Base-by-base conservation (phyloP, 2,888 invertebrate species). In the Mesoligia furuncula region DNA sequence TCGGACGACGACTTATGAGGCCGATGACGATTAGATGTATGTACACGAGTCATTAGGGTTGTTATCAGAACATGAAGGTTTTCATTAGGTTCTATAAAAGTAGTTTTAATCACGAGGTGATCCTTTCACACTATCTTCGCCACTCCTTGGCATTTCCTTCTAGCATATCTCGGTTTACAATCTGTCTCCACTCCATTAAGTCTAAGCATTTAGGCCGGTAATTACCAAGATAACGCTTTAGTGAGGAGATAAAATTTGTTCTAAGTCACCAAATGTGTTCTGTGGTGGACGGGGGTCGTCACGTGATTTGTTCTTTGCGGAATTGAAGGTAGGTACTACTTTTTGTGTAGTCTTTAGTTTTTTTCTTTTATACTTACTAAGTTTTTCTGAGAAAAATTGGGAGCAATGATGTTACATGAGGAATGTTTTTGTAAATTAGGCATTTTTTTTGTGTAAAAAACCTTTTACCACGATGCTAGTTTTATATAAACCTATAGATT, bases 181-280 rank as follows among this genome's bases (percentile, higher is more conserved):
- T 87, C 85, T 75, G 68, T 87, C 80, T 79, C 77, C 85, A 87
- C 80, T 76, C 78, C 80, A 87, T 87, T 85, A 87, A 85, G 80
- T 79, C 85, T 61, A 76, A 79, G 77, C 82, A 74, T 85, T 87
- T 83, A 84, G 79, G 68, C 51, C 76, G 70, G 73, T 85, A 87
- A 87, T 87, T 68, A 75, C 82, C 54, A n/a, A 82, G 87, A 85
- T 85, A 82, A 65, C 75, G 74, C 39, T 65, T 85, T 73, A 76
- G 65, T 80, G 51, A 73, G 42, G 51, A 77, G 82, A 87, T 82
- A 81, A 75, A 77, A 78, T 87, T 81, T 78, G 73, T 79, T 77
- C 68, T 71, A 27, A 77, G 79, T 71, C 69, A 45, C n/a, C 62
- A 31, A 80, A 76, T 77, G 73, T 71, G 48, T 72, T 75, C 62